These are phyloP conservation scores for Myotis vivesi DNA, from an alignment of 2,797 vertebrate genomes.

Conservation along the genomic window DNA sequence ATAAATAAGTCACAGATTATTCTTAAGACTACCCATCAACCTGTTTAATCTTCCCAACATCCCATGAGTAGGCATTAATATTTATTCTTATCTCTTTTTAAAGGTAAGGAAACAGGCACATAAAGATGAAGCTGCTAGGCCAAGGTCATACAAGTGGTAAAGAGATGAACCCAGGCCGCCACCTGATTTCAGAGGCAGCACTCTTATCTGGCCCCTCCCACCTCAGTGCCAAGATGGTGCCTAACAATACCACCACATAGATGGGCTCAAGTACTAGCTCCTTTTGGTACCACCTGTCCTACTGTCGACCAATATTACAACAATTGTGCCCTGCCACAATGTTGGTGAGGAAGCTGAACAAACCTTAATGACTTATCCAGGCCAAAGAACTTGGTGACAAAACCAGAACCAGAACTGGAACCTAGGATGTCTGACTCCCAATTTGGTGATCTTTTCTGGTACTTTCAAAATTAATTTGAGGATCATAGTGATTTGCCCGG, in stretches of 20 bases:
- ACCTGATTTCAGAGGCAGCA: neutral
- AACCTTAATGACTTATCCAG: neutral
- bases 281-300: neutral
- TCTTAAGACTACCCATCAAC: neutral
- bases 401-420: neutral
- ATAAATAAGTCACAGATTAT: neutral
- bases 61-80: neutral
- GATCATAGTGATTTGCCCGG: neutral
- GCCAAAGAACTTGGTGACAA: neutral
- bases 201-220: neutral
- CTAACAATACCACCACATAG: rapidly evolving
- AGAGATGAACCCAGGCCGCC: too few species aligned
- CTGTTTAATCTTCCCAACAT: neutral
- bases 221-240: neutral
- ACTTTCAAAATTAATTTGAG: neutral
- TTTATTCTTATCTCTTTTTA: neutral
- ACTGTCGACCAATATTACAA: neutral
- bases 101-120: neutral
- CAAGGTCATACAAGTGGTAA: neutral
- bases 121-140: neutral
- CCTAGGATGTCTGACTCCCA: neutral
- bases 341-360: neutral
- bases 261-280: neutral
- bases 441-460: neutral
- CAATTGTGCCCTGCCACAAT: neutral